Evolutionary conservation across 2,797 vertebrate species (phyloP), one percentile per base, ranked within the genome.

Genomic region (Pogoniulus pusillus): DNA sequence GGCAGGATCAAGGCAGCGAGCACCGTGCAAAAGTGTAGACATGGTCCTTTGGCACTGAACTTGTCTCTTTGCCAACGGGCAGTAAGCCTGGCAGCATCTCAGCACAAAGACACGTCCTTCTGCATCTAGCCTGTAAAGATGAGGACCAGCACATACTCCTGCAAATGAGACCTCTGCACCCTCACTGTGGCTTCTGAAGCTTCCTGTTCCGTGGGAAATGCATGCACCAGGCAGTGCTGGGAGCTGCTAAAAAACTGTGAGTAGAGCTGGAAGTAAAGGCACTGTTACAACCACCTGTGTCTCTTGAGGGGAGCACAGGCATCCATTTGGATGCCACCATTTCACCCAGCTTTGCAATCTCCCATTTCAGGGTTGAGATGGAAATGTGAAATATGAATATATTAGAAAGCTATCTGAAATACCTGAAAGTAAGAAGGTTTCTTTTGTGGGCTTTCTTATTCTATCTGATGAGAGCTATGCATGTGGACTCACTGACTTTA

Each of bases 1-100:
- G 11, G 11, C 32, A 16, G 10, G 19, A 12, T 34, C 29, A 59
- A 72, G 30, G 57, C 24, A 60, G 16, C 39, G 77, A 65, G 32
- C 24, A 24, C 16, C 26, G 5, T 1, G 8, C 0, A 0, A 66
- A 53, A 27, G 4, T 43, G 35, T 32, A 55, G n/a, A 19, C 60
- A 35, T 26, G 16, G 5, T 62, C 23, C 30, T 53, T 84, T 8
- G 17, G 8, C 18, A 26, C 4, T 22, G 7, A 41, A 29, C 23
- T 66, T 39, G 10, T 49, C 14, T 5, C 1, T 84, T 57, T 72
- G 15, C 9, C 14, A 11, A 3, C 9, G 55, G 17, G 4, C 22
- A 64, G 8, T 8, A 35, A 15, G 17, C n/a, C 76, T 78, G 71
- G 7, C 26, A 64, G 12, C 29, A 41, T 9, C 35, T 53, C 34